Percentiles rank a stretch among this genome's conserved stretches.
These are phyloP conservation scores for Periophthalmus magnuspinnatus DNA, from an alignment of 2,797 vertebrate species.

Conservation along the genomic window DNA sequence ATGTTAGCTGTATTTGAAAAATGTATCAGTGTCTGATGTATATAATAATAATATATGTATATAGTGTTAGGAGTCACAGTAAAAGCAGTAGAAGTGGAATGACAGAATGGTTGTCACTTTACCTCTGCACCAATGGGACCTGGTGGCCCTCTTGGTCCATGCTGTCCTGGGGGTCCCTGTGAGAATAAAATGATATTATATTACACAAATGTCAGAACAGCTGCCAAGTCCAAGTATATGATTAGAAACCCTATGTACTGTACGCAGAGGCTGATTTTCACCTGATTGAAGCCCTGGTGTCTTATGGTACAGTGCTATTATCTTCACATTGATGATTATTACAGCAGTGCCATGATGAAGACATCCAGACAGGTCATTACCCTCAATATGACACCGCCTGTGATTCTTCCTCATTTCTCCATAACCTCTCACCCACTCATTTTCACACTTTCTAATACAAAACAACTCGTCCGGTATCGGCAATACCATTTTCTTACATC, in stretches of 20 bases:
- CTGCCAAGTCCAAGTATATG: conserved; percentile 24
- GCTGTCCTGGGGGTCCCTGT: conserved; percentile 89
- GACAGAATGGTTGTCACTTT: conserved; percentile 34
- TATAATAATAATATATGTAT: background rate
- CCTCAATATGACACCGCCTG: conserved; percentile 61
- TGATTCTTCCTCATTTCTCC: conserved; percentile 34
- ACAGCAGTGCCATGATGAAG: conserved; percentile 65
- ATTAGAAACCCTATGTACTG: conserved; percentile 24
- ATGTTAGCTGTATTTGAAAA: background rate
- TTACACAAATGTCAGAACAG: conserved; percentile 19
- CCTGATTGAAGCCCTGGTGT: conserved; percentile 41
- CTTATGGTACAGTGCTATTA: conserved; percentile 45
- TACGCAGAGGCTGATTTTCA: conserved; percentile 14
- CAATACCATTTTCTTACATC: conserved; percentile 51
- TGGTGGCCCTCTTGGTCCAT: conserved; percentile 85
- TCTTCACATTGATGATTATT: conserved; percentile 58
- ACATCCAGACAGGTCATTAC: conserved; percentile 71
- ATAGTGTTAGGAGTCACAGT: background rate
- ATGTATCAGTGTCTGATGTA: background rate
- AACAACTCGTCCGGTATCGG: conserved; percentile 54
- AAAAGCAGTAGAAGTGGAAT: background rate
- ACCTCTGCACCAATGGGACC: conserved; percentile 87
- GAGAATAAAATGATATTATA: conserved; percentile 39
- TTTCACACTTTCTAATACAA: conserved; percentile 60
- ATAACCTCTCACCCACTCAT: conserved; percentile 24